A percentile compares a stretch with the other conserved stretches of the same genome.
phyloP scores from a whole-genome alignment of 1,140 invertebrate species.

The Drosophila dunni region DNA sequence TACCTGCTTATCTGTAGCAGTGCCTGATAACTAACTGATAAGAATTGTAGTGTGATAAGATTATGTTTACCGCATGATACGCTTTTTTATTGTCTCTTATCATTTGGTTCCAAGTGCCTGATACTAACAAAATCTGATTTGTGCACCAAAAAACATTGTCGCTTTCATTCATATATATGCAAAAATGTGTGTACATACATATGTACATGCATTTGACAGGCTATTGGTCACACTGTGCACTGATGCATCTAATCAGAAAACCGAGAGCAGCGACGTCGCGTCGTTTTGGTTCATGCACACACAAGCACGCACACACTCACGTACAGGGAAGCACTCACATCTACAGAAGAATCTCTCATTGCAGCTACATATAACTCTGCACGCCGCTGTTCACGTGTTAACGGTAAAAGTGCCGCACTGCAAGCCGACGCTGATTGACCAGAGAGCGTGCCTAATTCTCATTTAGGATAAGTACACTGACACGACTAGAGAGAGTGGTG shows the following conservation, averaged over 20 bases:
- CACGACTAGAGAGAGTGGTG: not conserved
- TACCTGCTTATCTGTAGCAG: constrained; percentile 37
- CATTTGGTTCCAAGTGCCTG: constrained; percentile 8
- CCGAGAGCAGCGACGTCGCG: constrained; percentile 15
- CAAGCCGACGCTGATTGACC: constrained; percentile 29
- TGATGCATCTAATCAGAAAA: constrained; percentile 38
- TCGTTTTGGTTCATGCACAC: constrained; percentile 17
- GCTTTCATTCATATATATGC: constrained; percentile 44
- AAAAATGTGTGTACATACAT: not conserved
- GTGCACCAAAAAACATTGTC: constrained; percentile 40
- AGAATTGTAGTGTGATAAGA: constrained; percentile 30
- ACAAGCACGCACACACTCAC: not conserved
- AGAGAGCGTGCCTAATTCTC: constrained; percentile 39
- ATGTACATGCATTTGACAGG: too few species aligned
- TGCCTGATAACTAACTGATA: constrained; percentile 21
- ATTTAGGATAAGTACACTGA: constrained; percentile 8
- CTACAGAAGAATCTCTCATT: constrained; percentile 7
- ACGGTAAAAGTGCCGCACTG: constrained; percentile 57
- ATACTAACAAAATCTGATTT: constrained; percentile 34
- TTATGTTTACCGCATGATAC: constrained; percentile 36
- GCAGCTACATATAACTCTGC: constrained; percentile 27
- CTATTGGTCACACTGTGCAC: constrained; percentile 36
- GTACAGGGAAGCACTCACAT: not conserved
- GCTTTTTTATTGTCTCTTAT: constrained; percentile 24
- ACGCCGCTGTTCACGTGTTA: constrained; percentile 67